phyloP scores from a whole-genome alignment of 2,797 vertebrate genomes.

The Chelmon rostratus region DNA sequence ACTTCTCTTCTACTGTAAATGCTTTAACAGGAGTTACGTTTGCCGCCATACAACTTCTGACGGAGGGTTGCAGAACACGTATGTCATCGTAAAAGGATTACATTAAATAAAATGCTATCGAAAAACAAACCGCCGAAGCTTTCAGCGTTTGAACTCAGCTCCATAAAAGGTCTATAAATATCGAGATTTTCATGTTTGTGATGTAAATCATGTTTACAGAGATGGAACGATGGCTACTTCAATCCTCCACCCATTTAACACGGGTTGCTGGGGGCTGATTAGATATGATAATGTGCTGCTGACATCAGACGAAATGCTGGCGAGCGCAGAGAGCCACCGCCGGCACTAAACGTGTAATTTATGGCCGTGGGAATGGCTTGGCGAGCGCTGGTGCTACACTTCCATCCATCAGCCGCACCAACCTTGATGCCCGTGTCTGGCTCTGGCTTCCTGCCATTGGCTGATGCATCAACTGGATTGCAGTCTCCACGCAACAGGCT shows the following conservation, averaged over 20 bases:
- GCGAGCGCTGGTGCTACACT: slow-evolving; percentile 65
- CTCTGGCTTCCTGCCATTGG: slow-evolving; percentile 80
- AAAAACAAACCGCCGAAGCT: slow-evolving; percentile 75
- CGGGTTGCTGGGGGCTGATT: slow-evolving; percentile 81
- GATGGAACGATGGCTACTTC: slow-evolving; percentile 64
- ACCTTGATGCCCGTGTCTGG: slow-evolving; percentile 61
- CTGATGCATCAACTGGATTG: slow-evolving; percentile 78
- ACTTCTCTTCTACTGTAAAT: slow-evolving; percentile 72
- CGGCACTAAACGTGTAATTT: slow-evolving; percentile 81
- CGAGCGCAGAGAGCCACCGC: slow-evolving; percentile 50
- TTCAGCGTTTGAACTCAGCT: slow-evolving; percentile 75
- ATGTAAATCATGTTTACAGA: slow-evolving; percentile 79
- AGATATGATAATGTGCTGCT: slow-evolving; percentile 85
- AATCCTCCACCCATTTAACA: slow-evolving; percentile 72
- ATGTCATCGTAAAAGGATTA: slow-evolving; percentile 85
- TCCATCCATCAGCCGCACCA: slow-evolving; percentile 76
- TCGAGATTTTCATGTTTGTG: slow-evolving; percentile 60
- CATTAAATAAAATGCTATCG: slow-evolving; percentile 87
- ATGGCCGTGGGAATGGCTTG: slow-evolving; percentile 73
- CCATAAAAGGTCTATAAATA: slow-evolving; percentile 82
- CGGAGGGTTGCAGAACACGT: slow-evolving; percentile 74
- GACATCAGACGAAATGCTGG: slow-evolving; percentile 68
- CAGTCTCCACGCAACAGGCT: slow-evolving; percentile 72
- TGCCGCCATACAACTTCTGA: slow-evolving; percentile 72
- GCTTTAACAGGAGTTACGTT: slow-evolving; percentile 70